Evolutionary conservation across 2,113 vertebrate genomes (phyloP), one percentile per base, ranked within the genome.

Genomic region (Leiothrix lutea): DNA sequence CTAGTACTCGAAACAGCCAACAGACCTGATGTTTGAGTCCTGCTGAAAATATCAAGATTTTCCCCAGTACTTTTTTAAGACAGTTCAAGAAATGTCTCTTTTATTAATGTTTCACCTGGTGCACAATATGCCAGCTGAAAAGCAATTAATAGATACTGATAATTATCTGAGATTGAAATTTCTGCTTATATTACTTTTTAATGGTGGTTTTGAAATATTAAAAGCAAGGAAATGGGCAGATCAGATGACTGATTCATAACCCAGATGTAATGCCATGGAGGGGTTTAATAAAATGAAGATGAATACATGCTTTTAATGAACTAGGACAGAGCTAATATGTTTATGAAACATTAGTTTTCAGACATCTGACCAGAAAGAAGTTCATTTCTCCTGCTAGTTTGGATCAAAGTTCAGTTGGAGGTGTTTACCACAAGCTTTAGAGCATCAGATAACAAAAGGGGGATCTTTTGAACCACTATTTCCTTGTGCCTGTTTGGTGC

Each of bases 151-250:
- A 88, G 40, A 45, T 81, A 72, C 56, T 83, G 85, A 90, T 96
- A 95, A 96, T 96, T 95, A 95, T 79, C 70, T 13, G 9, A 83
- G 74, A 94, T 51, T 62, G 90, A 94, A 94, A 90, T 73, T 89
- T 95, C 85, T 93, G 54, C 56, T 62, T 73, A 33, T 80, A 97
- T 97, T 86, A 7, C 80, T 94, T 91, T 91, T 96, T 97, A 94
- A 97, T 95, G 57, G 45, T 65, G 69, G 65, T 35, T 92, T 94
- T 97, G 20, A 96, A 97, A 96, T 96, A 97, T 96, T 97, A 71
- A 96, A 93, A 92, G 38, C 87, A 64, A 90, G 95, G 82, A 97
- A 96, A 97, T 92, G 75, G 75, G 86, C 28, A 92, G 44, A 93
- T 90, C 51, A 78, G 64, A 94, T 44, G 82, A 66, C 25, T 83